Conservation (phyloP, 2,113 vertebrate species). For the Sus scrofa region T2T-Sscrofa CM000812.6:170742001-170742500, state of each 20-base stretch:
- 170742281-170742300: slow-evolving; percentile 3
- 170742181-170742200: not conserved
- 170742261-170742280: not conserved
- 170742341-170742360: not conserved
- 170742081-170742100: not conserved
- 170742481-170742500: not conserved
- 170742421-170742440: slow-evolving; percentile 24
- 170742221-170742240: not conserved
- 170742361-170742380: not conserved
- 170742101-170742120: not conserved
- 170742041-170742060: not conserved
- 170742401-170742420: not conserved
- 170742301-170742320: not conserved
- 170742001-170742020: not conserved
- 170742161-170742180: not conserved
- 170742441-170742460: slow-evolving; percentile 12
- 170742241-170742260: not conserved
- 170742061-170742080: not conserved
- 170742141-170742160: not conserved
- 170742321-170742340: not conserved
- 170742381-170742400: not conserved
- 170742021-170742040: not conserved
- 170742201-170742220: not conserved
- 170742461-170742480: not conserved
- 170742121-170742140: fast-evolving